Conservation (phyloP, 1,140 invertebrate genomes). For the Bombus difficillimus region DNA sequence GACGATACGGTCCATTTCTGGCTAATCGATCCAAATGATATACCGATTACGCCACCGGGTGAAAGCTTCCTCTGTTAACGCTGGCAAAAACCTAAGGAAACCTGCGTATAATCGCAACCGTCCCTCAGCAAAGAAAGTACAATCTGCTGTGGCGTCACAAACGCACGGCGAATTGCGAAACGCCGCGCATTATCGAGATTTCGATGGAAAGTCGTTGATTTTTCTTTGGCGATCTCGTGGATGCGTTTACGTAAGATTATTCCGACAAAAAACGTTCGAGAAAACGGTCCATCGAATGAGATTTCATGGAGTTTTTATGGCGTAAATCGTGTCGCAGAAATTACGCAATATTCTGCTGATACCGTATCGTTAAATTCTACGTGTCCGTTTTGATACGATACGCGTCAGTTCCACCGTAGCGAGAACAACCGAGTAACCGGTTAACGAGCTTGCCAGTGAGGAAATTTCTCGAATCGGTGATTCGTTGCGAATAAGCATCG, state of each 20-base stretch:
- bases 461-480: background rate
- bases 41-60: constrained; percentile 20
- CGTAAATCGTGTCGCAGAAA: background rate
- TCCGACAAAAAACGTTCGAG: background rate
- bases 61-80: constrained; percentile 41
- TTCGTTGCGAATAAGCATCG: background rate
- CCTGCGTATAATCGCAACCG: constrained; percentile 25
- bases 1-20: constrained; percentile 19
- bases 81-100: constrained; percentile 48
- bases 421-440: no score
- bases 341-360: background rate
- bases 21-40: constrained; percentile 55
- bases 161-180: background rate
- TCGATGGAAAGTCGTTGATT: background rate
- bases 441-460: no score
- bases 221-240: background rate
- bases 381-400: no score
- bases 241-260: background rate
- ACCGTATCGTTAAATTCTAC: no score
- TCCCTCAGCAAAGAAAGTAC: background rate
- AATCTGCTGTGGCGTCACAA: background rate
- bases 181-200: background rate
- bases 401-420: no score
- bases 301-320: background rate
- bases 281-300: no score